A percentile compares a stretch with the other conserved stretches of the same genome.
These are phyloP conservation scores for Lutjanus erythropterus DNA, from an alignment of 2,113 vertebrate genomes.

Conservation along the genomic window DNA sequence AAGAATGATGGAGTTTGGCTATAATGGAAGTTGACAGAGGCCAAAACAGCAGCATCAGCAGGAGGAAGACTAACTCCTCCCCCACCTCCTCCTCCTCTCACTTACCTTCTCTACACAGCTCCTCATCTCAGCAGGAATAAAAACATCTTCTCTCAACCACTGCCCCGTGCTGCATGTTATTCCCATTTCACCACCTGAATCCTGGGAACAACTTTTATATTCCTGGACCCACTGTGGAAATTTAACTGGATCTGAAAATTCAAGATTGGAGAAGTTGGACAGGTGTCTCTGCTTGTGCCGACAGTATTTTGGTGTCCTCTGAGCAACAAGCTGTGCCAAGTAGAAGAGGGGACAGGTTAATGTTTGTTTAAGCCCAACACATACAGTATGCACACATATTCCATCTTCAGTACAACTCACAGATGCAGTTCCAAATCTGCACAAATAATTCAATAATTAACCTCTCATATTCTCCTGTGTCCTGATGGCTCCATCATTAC, in stretches of 20 bases:
- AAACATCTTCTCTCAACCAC: neutral
- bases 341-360: neutral
- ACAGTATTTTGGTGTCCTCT: neutral
- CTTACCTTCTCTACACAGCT: neutral
- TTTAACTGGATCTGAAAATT: no score
- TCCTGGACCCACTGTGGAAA: neutral
- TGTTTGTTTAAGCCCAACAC: neutral
- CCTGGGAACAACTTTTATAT: neutral
- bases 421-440: no score
- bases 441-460: no score
- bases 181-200: neutral
- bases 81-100: neutral
- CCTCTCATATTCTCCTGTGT: no score
- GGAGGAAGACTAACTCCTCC: neutral
- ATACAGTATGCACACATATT: no score
- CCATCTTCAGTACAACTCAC: no score
- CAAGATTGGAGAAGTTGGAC: no score
- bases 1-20: neutral
- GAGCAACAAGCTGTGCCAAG: no score
- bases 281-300: neutral
- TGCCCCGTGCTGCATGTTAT: neutral
- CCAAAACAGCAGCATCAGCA: constrained; percentile 10
- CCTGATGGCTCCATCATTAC: no score
- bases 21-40: neutral
- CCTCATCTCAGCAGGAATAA: neutral